Conservation (phyloP, 1,140 invertebrate species). For the Ceratoteleas bidentatus region DNA sequence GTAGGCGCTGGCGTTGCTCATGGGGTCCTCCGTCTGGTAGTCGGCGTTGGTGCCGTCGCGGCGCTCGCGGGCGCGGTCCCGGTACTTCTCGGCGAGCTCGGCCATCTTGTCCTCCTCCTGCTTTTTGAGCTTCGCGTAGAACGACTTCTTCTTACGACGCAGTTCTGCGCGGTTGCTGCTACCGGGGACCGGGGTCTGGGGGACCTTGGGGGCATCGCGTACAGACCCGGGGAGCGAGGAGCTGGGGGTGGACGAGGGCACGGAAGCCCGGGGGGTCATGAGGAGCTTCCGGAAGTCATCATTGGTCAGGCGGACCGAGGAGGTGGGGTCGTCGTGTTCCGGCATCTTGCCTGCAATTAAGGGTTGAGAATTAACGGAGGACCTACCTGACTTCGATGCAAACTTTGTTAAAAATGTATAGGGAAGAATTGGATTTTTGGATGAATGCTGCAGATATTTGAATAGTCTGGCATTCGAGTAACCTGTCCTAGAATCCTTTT, state of each 20-base stretch:
- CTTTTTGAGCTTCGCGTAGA: constrained; percentile 96
- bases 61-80: constrained; percentile 96
- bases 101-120: constrained; percentile 98
- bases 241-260: constrained; percentile 81
- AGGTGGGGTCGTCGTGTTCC: constrained; percentile 81
- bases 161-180: constrained; percentile 86
- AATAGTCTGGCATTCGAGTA: no score
- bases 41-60: constrained; percentile 93
- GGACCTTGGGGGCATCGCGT: constrained; percentile 81
- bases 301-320: constrained; percentile 92
- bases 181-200: constrained; percentile 75
- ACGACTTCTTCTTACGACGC: constrained; percentile 92
- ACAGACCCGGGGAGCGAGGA: constrained; percentile 80
- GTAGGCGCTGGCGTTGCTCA: constrained; percentile 94
- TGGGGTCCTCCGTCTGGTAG: constrained; percentile 90
- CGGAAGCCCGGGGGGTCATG: constrained; percentile 93
- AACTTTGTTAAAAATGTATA: no score
- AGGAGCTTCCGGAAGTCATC: constrained; percentile 97
- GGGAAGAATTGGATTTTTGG: no score
- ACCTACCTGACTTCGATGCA: no score
- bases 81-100: constrained; percentile 96
- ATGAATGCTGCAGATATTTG: no score
- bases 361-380: no score
- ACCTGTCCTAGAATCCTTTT: no score
- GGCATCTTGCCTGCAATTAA: constrained; percentile 78